Evolutionary conservation across 2,888 invertebrate genomes (phyloP).

Genomic region (Melanargia galathea): DNA sequence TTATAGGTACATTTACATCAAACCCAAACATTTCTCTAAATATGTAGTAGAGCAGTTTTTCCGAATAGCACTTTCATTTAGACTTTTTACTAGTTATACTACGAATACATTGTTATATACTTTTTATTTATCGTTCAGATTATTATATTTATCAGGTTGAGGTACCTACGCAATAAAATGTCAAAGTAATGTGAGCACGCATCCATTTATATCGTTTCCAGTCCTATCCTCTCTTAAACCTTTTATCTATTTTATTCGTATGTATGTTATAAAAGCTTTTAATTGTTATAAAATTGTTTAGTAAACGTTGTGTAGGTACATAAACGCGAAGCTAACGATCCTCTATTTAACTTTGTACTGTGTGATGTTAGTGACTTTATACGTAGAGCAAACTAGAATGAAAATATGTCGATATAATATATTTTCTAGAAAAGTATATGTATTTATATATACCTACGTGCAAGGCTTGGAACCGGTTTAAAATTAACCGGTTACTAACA

Average conservation of each 20-base stretch:
- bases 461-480: too few species aligned
- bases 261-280: conserved; percentile 2
- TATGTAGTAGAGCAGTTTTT: background rate
- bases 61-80: background rate
- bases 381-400: background rate
- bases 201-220: conserved; percentile 1
- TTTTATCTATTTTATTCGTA: background rate
- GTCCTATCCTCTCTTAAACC: conserved; percentile 1
- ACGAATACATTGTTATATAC: too few species aligned
- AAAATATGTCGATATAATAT: background rate
- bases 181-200: conserved; percentile 9
- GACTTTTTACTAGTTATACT: background rate
- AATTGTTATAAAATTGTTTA: conserved; percentile 5
- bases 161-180: too few species aligned
- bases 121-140: too few species aligned
- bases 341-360: background rate
- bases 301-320: background rate
- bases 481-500: too few species aligned
- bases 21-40: background rate
- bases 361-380: background rate
- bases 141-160: too few species aligned
- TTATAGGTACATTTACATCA: too few species aligned
- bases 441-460: too few species aligned
- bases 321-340: background rate
- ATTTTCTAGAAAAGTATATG: background rate